phyloP scores from a whole-genome alignment of 2,888 invertebrate species.

The Yponomeuta sedellus region DNA sequence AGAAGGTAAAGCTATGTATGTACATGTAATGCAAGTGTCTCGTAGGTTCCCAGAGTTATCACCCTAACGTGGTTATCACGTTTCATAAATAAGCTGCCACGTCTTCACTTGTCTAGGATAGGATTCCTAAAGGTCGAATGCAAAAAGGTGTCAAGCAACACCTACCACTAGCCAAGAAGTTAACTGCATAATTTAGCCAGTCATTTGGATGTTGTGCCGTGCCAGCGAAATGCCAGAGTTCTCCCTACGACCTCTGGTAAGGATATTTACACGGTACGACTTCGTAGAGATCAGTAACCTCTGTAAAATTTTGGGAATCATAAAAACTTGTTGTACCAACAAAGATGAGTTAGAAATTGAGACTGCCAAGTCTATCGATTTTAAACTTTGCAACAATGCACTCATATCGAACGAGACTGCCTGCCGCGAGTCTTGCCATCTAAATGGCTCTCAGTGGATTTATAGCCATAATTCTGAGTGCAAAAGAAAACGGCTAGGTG shows the following conservation, averaged over 20 bases:
- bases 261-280: slow-evolving; percentile 28
- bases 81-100: neutral
- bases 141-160: slow-evolving; percentile 38
- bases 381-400: neutral
- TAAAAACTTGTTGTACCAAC: neutral
- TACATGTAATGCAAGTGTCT: neutral
- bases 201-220: slow-evolving; percentile 46
- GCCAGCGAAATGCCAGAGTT: slow-evolving; percentile 45
- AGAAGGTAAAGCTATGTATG: neutral
- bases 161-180: slow-evolving; percentile 36
- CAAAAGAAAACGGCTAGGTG: slow-evolving; percentile 72
- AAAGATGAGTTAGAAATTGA: slow-evolving; percentile 5
- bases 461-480: slow-evolving; percentile 67
- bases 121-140: slow-evolving; percentile 30
- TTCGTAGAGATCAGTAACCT: slow-evolving; percentile 1
- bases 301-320: neutral
- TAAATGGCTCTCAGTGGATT: slow-evolving; percentile 54
- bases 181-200: slow-evolving; percentile 63
- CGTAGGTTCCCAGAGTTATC: neutral
- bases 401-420: slow-evolving; percentile 9
- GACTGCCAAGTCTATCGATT: neutral
- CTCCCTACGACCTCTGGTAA: slow-evolving; percentile 33
- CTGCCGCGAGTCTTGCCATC: slow-evolving; percentile 35
- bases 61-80: neutral
- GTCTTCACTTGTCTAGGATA: slow-evolving; percentile 17